These are phyloP conservation scores for Fragum fragum DNA, from an alignment of 2,888 invertebrate species.

Conservation along the genomic window DNA sequence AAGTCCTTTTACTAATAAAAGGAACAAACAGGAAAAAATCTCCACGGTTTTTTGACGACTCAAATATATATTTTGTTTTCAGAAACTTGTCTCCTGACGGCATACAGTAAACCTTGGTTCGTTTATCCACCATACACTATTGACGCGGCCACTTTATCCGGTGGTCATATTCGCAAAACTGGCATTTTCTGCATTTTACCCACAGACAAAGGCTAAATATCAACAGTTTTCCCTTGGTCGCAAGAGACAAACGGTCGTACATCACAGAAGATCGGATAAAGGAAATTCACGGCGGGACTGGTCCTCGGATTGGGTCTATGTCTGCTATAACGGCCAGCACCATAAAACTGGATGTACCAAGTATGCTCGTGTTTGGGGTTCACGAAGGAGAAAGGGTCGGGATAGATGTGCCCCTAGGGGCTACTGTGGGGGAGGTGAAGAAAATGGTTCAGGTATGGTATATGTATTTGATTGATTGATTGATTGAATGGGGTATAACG, in stretches of 20 bases:
- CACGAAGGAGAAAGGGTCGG: slow-evolving; percentile 80
- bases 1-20: no score
- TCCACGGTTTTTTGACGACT: no score
- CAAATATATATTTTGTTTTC: background rate
- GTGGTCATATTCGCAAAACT: slow-evolving; percentile 11
- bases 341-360: slow-evolving; percentile 34
- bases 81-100: slow-evolving; percentile 20
- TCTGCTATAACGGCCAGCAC: slow-evolving; percentile 7
- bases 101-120: background rate
- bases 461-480: no score
- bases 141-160: background rate
- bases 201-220: background rate
- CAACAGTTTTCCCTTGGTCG: background rate
- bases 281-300: background rate
- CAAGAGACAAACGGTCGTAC: background rate
- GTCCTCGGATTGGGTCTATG: slow-evolving; percentile 20
- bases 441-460: slow-evolving; percentile 74
- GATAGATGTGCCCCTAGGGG: slow-evolving; percentile 79
- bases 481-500: no score
- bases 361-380: slow-evolving; percentile 83
- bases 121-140: background rate
- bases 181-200: background rate
- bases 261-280: background rate
- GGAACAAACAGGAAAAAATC: no score
- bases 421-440: slow-evolving; percentile 79